Base-by-base conservation (phyloP, 2,888 invertebrate species). In the Urechis unicinctus region DNA sequence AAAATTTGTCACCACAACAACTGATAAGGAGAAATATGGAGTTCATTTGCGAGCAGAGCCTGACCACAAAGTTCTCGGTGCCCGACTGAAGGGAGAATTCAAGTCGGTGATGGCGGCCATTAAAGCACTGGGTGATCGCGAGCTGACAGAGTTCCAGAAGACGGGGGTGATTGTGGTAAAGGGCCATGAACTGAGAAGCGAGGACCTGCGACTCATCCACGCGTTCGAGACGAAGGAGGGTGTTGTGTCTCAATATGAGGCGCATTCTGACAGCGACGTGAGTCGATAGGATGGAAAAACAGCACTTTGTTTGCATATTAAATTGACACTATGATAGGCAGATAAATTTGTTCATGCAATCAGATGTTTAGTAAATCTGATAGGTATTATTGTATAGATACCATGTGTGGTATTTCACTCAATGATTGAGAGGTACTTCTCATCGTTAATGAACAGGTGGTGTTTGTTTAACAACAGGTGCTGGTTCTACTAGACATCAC, bases 41-140 rank as follows among this genome's bases (percentile, higher is more conserved):
- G 89, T 99, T 28, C 85, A 86, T 3, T 78, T 98, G 51, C 84
- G 88, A 68, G 97, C 95, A 0, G 95, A 97, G 73, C 94, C 96
- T 0, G 94, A 99, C 79, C 91, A 93, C 77, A 94, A 91, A 80
- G 81, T 86, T 29, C 83, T 96, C 13, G 98, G 97, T 0, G 85
- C 87, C 13, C 84, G 93, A 58, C 81, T 96, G 43, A 95, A 95
- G 78, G 86, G 87, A 2, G 89, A 90, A 67, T 91, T 95, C 67
- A 96, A 96, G 79, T 83, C 85, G 28, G 88, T 97, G 0, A 87
- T 86, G 55, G 84, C 86, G 13, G 26, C 24, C 49, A 48, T 48
- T 9, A 22, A 48, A 9, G 9, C 5, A 46, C 45, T 22, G 21
- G 24, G 24, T 22, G 24, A 51, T 9, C 9, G 36, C n/a, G 62